phyloP scores from a whole-genome alignment of 2,113 vertebrate genomes.

The Xiphophorus maculatus region DNA sequence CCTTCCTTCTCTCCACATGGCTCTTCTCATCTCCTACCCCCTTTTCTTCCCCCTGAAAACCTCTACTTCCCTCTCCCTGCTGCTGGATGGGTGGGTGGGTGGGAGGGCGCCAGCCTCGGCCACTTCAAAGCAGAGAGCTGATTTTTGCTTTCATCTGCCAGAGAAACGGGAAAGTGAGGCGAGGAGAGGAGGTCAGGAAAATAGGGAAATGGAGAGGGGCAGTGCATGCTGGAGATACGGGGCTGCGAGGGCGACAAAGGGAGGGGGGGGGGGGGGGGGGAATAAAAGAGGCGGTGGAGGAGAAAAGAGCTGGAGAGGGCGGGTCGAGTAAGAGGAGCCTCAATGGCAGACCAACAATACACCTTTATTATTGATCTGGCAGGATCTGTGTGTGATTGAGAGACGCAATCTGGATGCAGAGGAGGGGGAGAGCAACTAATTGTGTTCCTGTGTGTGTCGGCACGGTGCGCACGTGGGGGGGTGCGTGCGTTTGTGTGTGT shows the following conservation, averaged over 20 bases:
- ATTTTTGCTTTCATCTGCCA: slow-evolving; percentile 75
- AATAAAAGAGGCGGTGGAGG: slow-evolving; percentile 32
- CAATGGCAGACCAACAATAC: slow-evolving; percentile 62
- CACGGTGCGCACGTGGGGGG: slow-evolving; percentile 12
- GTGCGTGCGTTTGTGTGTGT: slow-evolving; percentile 7
- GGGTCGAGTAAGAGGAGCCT: slow-evolving; percentile 34
- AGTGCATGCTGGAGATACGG: slow-evolving; percentile 8
- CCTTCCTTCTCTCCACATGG: slow-evolving; percentile 29
- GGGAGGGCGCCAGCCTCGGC: slow-evolving; percentile 69
- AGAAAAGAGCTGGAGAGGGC: slow-evolving; percentile 32
- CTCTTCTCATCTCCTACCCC: slow-evolving; percentile 69
- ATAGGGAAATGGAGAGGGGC: slow-evolving; percentile 24
- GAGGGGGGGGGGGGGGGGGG: neutral
- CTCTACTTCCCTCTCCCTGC: slow-evolving; percentile 60
- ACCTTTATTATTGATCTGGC: slow-evolving; percentile 71
- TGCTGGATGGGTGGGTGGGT: slow-evolving; percentile 34
- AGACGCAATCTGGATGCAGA: slow-evolving; percentile 41
- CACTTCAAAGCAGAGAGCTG: slow-evolving; percentile 75
- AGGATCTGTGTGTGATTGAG: slow-evolving; percentile 49
- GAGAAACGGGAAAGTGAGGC: slow-evolving; percentile 36
- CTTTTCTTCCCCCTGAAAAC: slow-evolving; percentile 62
- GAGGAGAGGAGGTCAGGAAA: slow-evolving; percentile 37
- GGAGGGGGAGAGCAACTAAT: slow-evolving; percentile 15
- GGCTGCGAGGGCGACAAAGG: slow-evolving; percentile 31
- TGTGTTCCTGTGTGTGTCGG: slow-evolving; percentile 19